Base-by-base conservation (phyloP, 2,113 vertebrate genomes). In the Stigmatopora argus region DNA sequence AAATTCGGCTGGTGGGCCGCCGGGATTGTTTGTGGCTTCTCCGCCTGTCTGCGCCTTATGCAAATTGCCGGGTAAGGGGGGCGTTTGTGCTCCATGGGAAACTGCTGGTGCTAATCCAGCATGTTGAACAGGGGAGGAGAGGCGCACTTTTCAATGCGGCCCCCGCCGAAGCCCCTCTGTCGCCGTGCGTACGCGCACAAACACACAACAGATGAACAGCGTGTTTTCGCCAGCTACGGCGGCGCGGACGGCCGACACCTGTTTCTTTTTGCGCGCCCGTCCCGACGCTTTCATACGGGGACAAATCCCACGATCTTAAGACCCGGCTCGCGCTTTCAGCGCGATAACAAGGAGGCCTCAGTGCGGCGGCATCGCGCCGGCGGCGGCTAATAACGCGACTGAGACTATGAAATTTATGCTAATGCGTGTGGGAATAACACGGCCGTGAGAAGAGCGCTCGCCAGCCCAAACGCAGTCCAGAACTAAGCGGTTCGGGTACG, bases 41-140 rank as follows among this genome's bases (percentile, higher is more conserved):
- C 79, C 74, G 77, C 78, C 88, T 89, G 90, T 90, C 89, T 91
- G 89, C 83, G 85, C 80, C 85, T 85, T 90, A 91, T 91, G 90
- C 89, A 89, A 90, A 91, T 91, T 77, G 55, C 46, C 62, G 75
- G 77, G 77, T 79, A 69, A 74, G 53, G 56, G 61, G 82, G 78
- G 78, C 70, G 75, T 69, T 70, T 73, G 78, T 55, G 78, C 82
- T 86, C 87, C 90, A 90, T 91, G 90, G 90, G 90, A 91, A 91
- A 90, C 86, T 90, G 85, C 85, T 88, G 85, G 85, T 89, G 87
- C 86, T 91, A 91, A 91, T 91, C 90, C 89, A 89, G 85, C 81
- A 89, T 87, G 88, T 90, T 89, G 85, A 87, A 90, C 86, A 87
- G 89, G 82, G 86, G 85, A 89, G 87, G 82, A 87, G 84, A 89